Base-by-base conservation (phyloP, 2,888 invertebrate species). In the Trachelus stipa region DNA sequence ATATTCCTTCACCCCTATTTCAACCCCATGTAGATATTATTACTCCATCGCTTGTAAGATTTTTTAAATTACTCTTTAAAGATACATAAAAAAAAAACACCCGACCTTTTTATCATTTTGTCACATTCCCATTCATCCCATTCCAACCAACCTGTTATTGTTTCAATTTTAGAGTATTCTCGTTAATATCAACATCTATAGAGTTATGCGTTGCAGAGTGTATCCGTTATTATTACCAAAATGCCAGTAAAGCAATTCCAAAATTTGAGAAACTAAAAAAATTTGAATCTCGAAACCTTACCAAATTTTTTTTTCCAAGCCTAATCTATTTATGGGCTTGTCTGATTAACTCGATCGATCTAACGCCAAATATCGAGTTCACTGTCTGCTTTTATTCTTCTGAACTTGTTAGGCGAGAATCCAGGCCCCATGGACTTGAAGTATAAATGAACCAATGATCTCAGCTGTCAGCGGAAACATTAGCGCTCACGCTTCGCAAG, bases 401-500 rank as follows among this genome's bases (percentile, higher is more conserved):
- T 56, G 56, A 56, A 23, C 56, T 56, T 23, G 56, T 23, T 31
- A 71, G 6, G 31, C 71, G 71, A 12, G 23, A 31, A 31, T 34
- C 4, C 12, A 71, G 71, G 33, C 71, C 71, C 31, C 31, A 1
- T 9, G 12, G 71, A 71, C 12, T 56, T 56, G 1, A 23, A 23
- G 23, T 56, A 23, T 56, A 56, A 56, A 56, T 56, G 56, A 56
- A 56, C 56, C 56, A 56, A 56, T 56, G 56, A 56, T 56, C 23
- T 9, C 56, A 23, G 56, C 23, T 71, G 71, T 71, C 71, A 71
- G 71, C 71, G 71, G 71, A 71, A 71, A 71, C 71, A 71, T 71
- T 71, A 34, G 71, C 31, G 71, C 71, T 34, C 71, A 71, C 71
- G 33, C 71, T 34, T 31, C 34, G 71, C 71, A 34, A 71, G 71